phyloP scores from a whole-genome alignment of 2,797 vertebrate genomes.

The Enteromius paludinosus region DNA sequence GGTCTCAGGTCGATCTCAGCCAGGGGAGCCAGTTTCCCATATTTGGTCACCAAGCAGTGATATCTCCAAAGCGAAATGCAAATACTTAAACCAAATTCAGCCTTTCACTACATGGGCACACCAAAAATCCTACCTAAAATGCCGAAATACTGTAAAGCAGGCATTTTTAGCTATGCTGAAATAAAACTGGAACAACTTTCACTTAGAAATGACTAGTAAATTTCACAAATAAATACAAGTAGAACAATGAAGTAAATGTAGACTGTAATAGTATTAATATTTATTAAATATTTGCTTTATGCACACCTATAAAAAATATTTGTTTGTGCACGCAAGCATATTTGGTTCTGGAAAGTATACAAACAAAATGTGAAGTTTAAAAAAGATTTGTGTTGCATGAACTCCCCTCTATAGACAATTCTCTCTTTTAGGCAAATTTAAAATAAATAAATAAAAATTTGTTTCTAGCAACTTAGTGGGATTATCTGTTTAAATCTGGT shows the following conservation, averaged over 20 bases:
- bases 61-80: conserved; percentile 78
- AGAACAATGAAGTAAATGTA: neutral
- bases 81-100: neutral
- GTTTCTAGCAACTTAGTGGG: neutral
- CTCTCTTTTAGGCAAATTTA: neutral
- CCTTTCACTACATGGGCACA: neutral
- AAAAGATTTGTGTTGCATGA: neutral
- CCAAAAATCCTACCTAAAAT: neutral
- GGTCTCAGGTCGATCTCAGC: conserved; percentile 96
- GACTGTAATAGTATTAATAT: neutral
- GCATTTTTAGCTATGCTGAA: neutral
- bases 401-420: neutral
- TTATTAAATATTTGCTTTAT: neutral
- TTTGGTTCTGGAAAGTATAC: neutral
- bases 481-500: neutral
- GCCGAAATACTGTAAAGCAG: neutral
- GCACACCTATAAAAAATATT: neutral
- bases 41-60: conserved; percentile 92
- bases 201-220: neutral
- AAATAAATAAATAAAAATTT: too few species aligned
- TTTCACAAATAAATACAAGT: neutral
- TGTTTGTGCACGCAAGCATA: neutral
- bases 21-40: conserved; percentile 93
- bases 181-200: neutral
- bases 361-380: neutral